phyloP scores from a whole-genome alignment of 2,113 vertebrate species.

The Etia nguti region DNA sequence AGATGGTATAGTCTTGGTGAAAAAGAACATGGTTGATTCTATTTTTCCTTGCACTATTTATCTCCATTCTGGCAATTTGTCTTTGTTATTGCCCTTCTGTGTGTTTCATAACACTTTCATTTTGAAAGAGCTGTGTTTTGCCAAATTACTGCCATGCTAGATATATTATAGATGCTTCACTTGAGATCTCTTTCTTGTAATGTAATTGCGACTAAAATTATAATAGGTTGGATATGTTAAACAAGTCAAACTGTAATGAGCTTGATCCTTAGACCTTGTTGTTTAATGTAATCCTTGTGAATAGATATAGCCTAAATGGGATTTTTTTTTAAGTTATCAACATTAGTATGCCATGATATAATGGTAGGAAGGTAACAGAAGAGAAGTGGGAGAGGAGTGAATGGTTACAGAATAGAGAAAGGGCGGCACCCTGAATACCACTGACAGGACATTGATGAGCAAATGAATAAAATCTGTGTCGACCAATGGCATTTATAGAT shows the following conservation, averaged over 20 bases:
- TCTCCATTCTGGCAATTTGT: background rate
- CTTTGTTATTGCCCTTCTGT: background rate
- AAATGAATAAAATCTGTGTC: constrained; percentile 25
- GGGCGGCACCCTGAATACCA: background rate
- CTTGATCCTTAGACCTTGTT: background rate
- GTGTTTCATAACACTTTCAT: background rate
- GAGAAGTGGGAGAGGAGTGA: background rate
- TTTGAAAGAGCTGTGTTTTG: background rate
- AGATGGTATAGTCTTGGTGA: background rate
- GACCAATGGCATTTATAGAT: background rate
- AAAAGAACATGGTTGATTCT: background rate
- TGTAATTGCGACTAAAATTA: background rate
- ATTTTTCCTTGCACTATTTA: background rate
- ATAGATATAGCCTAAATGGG: background rate
- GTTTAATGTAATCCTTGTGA: background rate
- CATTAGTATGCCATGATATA: constrained; percentile 1
- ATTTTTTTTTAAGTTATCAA: background rate
- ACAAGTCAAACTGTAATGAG: background rate
- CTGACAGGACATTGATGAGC: constrained; percentile 21
- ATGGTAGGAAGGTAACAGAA: background rate
- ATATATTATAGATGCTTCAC: background rate
- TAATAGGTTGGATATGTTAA: background rate
- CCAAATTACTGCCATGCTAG: background rate
- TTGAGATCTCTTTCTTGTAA: background rate
- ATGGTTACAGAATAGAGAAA: background rate